phyloP scores from a whole-genome alignment of 1,140 invertebrate genomes.

The Drosophila punjabiensis region DNA sequence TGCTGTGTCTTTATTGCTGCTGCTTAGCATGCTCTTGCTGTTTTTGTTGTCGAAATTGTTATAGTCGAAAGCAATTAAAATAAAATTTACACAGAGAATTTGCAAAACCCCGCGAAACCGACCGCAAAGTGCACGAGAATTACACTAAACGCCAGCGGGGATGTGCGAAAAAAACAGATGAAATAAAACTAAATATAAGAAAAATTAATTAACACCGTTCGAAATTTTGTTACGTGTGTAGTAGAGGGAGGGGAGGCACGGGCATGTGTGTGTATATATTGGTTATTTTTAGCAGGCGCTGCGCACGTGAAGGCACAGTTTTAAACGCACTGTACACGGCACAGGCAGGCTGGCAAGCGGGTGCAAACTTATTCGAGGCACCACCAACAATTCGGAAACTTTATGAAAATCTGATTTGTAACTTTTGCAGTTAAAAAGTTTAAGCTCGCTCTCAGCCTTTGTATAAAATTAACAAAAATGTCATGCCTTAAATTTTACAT shows the following conservation, averaged over 20 bases:
- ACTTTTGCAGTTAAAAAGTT: slow-evolving; percentile 35
- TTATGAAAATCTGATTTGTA: slow-evolving; percentile 45
- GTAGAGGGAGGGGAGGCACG: neutral
- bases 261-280: slow-evolving; percentile 14
- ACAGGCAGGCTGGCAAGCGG: slow-evolving; percentile 4
- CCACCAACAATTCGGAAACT: slow-evolving; percentile 41
- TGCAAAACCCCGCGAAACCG: slow-evolving; percentile 43
- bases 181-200: slow-evolving; percentile 25
- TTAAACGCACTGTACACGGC: slow-evolving; percentile 27
- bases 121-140: slow-evolving; percentile 58
- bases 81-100: slow-evolving; percentile 70
- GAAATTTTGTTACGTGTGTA: slow-evolving; percentile 38
- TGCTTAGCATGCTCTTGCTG: slow-evolving; percentile 17
- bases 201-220: slow-evolving; percentile 75
- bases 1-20: slow-evolving; percentile 15
- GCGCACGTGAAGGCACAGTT: slow-evolving; percentile 74
- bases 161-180: slow-evolving; percentile 23
- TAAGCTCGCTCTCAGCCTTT: slow-evolving; percentile 1
- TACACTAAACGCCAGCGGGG: slow-evolving; percentile 33
- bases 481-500: neutral
- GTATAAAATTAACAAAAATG: slow-evolving; percentile 12
- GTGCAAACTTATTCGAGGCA: slow-evolving; percentile 19
- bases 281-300: slow-evolving; percentile 68
- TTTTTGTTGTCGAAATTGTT: slow-evolving; percentile 42
- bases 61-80: slow-evolving; percentile 74